A percentile compares a stretch with the other conserved stretches of the same genome.
Evolutionary conservation across 2,797 vertebrate species (phyloP).

Genomic region (Bovichtus diacanthus): DNA sequence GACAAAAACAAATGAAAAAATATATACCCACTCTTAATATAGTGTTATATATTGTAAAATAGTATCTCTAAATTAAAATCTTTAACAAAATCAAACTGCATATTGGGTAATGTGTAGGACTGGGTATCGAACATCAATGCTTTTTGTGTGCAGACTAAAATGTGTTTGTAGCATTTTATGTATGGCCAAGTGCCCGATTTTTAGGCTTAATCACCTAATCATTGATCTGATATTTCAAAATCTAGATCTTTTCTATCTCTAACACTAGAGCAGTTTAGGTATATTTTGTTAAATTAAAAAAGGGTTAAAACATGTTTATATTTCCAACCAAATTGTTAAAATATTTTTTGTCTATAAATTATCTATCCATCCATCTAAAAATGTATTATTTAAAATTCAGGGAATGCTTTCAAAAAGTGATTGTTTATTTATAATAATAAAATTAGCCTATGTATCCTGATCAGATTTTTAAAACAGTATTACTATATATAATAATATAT

Average conservation of each 20-base stretch:
- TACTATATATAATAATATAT: too few species aligned
- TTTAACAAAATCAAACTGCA: background rate
- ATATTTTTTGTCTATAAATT: too few species aligned
- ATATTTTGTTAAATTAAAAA: too few species aligned
- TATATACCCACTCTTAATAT: background rate
- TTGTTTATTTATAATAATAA: background rate
- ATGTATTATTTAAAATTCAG: too few species aligned
- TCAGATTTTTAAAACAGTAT: too few species aligned
- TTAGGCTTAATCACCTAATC: background rate
- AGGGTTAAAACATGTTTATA: too few species aligned
- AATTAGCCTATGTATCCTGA: too few species aligned
- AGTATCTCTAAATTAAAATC: background rate
- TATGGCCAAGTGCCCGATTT: background rate
- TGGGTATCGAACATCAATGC: background rate
- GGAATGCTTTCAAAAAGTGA: too few species aligned
- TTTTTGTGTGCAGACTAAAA: background rate
- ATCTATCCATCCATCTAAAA: too few species aligned
- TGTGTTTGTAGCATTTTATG: background rate
- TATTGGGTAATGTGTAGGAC: background rate
- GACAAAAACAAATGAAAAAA: background rate
- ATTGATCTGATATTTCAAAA: background rate
- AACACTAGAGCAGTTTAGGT: too few species aligned
- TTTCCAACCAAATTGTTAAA: too few species aligned
- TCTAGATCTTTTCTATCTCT: too few species aligned
- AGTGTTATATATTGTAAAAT: background rate